Conservation (phyloP, 2,797 vertebrate genomes). For the Buphagus erythrorhynchus region DNA sequence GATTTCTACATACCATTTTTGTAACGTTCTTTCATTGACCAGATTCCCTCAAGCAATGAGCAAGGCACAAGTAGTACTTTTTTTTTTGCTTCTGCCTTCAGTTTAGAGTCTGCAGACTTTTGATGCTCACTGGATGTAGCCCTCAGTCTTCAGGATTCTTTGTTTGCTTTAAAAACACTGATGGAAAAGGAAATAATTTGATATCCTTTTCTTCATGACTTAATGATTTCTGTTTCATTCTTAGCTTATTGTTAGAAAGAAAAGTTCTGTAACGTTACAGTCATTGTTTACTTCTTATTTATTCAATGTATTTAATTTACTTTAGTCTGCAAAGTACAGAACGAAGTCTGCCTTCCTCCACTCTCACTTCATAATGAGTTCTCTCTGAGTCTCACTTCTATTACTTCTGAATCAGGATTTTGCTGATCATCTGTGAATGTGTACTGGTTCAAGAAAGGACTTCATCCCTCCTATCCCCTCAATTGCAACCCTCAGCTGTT, state of each 20-base stretch:
- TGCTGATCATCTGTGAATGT: background rate
- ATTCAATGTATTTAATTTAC: background rate
- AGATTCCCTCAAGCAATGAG: background rate
- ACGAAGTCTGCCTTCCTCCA: background rate
- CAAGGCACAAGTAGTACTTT: rapidly evolving
- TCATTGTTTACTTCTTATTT: background rate
- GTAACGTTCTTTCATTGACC: background rate
- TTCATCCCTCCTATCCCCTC: background rate
- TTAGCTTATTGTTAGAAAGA: background rate
- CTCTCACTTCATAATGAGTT: background rate
- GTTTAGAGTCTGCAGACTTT: background rate
- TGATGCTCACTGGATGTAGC: background rate
- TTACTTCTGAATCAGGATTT: background rate
- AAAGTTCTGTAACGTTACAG: background rate
- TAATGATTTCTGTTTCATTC: background rate
- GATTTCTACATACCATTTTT: background rate
- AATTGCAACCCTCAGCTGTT: background rate
- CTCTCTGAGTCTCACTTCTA: background rate
- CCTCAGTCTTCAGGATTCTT: background rate
- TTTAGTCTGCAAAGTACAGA: background rate
- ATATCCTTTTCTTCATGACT: background rate
- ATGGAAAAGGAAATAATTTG: background rate
- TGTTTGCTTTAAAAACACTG: background rate
- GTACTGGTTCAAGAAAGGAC: background rate
- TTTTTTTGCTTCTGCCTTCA: background rate